These are phyloP conservation scores for Anastatus disparis DNA, from an alignment of 1,140 invertebrate species.

Conservation along the genomic window DNA sequence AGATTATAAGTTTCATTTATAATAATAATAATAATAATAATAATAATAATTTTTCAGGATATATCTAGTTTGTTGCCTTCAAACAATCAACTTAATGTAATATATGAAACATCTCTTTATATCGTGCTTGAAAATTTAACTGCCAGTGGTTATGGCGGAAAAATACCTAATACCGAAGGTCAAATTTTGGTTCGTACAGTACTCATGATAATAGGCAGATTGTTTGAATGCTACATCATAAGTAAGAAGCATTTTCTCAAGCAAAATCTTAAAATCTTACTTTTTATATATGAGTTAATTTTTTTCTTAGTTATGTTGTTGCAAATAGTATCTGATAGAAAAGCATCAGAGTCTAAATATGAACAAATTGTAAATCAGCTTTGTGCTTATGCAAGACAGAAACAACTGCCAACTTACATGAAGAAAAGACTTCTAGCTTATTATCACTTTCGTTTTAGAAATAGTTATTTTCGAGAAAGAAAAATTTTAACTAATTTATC, in stretches of 20 bases:
- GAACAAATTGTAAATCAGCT: constrained; percentile 60
- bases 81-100: too few species aligned
- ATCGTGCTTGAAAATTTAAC: constrained; percentile 59
- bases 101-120: constrained; percentile 42
- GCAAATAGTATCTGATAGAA: constrained; percentile 50
- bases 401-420: constrained; percentile 58
- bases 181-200: constrained; percentile 52
- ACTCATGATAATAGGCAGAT: constrained; percentile 57
- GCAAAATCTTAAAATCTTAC: not conserved
- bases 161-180: constrained; percentile 42
- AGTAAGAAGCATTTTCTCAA: constrained; percentile 44
- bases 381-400: constrained; percentile 57
- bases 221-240: constrained; percentile 58
- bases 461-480: constrained; percentile 58
- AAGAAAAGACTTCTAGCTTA: constrained; percentile 55
- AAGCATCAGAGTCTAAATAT: constrained; percentile 54
- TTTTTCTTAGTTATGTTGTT: constrained; percentile 55
- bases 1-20: too few species aligned
- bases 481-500: constrained; percentile 55
- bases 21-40: too few species aligned
- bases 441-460: constrained; percentile 57
- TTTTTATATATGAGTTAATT: not conserved
- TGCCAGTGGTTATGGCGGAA: constrained; percentile 53
- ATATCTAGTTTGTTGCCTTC: not conserved
- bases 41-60: too few species aligned